phyloP scores from a whole-genome alignment of 2,113 vertebrate genomes.

The Mirounga angustirostris region DNA sequence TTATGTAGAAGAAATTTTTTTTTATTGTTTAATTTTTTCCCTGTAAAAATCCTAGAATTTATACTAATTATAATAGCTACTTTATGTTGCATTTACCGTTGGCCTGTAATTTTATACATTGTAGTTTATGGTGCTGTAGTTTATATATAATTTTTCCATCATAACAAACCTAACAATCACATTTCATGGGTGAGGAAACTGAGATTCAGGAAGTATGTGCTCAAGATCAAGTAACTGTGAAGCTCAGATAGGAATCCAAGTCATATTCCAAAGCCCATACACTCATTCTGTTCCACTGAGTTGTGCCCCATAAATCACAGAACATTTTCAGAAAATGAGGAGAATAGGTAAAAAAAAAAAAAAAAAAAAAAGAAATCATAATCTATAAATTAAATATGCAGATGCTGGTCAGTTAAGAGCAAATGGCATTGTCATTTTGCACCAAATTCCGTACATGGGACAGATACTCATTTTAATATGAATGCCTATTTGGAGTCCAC shows the following conservation, averaged over 20 bases:
- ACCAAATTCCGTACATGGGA: not conserved
- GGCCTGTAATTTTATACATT: not conserved
- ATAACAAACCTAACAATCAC: not conserved
- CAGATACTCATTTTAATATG: not conserved
- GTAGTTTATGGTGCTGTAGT: not conserved
- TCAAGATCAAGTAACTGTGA: not conserved
- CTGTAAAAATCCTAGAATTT: not conserved
- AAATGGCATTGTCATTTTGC: not conserved
- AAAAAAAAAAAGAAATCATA: not conserved
- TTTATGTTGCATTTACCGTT: not conserved
- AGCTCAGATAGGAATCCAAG: not conserved
- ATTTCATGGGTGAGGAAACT: constrained; percentile 38
- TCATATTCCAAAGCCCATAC: not conserved
- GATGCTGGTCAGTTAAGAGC: not conserved
- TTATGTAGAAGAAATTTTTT: not conserved
- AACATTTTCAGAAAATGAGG: not conserved
- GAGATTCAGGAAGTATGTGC: not conserved
- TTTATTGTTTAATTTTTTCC: constrained; percentile 27
- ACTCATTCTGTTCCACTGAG: not conserved
- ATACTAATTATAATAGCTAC: not conserved
- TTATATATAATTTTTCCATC: not conserved
- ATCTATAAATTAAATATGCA: not conserved
- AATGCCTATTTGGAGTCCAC: not conserved
- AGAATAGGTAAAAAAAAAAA: not conserved
- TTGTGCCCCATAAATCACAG: not conserved